Conservation (phyloP, 2,113 vertebrate genomes). For the Myiagra hebetior region DNA sequence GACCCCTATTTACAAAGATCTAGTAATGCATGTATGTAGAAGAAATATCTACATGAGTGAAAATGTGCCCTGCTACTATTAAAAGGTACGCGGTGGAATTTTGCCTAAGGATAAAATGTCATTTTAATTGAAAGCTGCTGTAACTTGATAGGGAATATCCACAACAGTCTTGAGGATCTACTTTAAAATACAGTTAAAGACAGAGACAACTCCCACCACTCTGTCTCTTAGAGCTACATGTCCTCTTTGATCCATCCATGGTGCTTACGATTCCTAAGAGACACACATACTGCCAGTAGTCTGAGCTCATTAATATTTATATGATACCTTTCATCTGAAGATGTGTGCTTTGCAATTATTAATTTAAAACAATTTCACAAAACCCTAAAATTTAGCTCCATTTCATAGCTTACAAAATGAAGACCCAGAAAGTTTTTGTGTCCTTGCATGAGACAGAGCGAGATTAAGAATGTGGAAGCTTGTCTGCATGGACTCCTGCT, state of each 20-base stretch:
- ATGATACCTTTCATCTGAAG: slow-evolving; percentile 11
- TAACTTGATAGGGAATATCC: slow-evolving; percentile 65
- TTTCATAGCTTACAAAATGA: background rate
- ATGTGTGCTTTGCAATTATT: slow-evolving; percentile 18
- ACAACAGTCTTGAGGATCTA: slow-evolving; percentile 40
- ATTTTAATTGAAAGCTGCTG: slow-evolving; percentile 67
- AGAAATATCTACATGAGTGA: slow-evolving; percentile 21
- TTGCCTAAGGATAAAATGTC: slow-evolving; percentile 60
- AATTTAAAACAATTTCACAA: slow-evolving; percentile 44
- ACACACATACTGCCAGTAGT: background rate
- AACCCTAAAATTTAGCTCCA: background rate
- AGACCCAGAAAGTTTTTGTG: background rate
- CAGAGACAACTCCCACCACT: slow-evolving; percentile 44
- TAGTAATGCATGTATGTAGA: background rate
- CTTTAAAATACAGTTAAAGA: slow-evolving; percentile 58
- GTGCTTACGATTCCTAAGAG: slow-evolving; percentile 25
- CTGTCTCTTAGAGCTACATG: slow-evolving; percentile 19
- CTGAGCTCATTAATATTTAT: slow-evolving; percentile 61
- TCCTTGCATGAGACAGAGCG: background rate
- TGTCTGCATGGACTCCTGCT: background rate
- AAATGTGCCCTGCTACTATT: slow-evolving; percentile 39
- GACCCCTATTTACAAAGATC: slow-evolving; percentile 15
- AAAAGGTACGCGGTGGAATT: slow-evolving; percentile 48
- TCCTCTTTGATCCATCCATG: slow-evolving; percentile 56
- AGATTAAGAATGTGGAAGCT: background rate